These are phyloP conservation scores for Periophthalmodon schlosseri DNA, from an alignment of 2,113 vertebrate genomes.

Conservation along the genomic window DNA sequence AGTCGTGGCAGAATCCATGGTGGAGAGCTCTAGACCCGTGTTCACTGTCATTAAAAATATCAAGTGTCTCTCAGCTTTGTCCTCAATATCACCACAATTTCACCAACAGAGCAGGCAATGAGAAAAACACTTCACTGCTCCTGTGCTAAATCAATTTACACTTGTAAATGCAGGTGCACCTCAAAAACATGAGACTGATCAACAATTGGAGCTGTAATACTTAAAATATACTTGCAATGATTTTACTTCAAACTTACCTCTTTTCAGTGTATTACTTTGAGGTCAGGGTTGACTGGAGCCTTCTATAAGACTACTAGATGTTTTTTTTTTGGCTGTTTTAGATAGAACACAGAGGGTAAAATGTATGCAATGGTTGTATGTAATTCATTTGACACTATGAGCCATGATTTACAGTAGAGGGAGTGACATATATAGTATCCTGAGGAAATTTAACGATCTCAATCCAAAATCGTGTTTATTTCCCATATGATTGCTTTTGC, in stretches of 20 bases:
- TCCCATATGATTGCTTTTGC: slow-evolving; percentile 1
- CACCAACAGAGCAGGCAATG: slow-evolving; percentile 32
- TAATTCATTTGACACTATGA: not conserved
- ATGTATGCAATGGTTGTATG: not conserved
- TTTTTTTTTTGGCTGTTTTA: no score
- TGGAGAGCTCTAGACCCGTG: slow-evolving; percentile 68
- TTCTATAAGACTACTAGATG: no score
- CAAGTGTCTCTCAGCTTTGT: slow-evolving; percentile 58
- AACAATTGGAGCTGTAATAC: not conserved
- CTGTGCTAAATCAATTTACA: slow-evolving; percentile 6
- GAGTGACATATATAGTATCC: not conserved
- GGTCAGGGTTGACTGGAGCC: no score
- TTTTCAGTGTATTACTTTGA: no score
- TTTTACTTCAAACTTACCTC: not conserved
- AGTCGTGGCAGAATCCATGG: slow-evolving; percentile 42
- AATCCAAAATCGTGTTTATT: slow-evolving; percentile 7
- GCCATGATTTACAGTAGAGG: not conserved
- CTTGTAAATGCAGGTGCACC: slow-evolving; percentile 9
- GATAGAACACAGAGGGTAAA: not conserved
- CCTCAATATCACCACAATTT: slow-evolving; percentile 29
- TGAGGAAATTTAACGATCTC: not conserved
- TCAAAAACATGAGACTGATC: not conserved
- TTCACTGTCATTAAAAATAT: slow-evolving; percentile 72
- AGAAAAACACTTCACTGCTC: slow-evolving; percentile 29
- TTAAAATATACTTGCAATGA: not conserved